A percentile compares a stretch with the other conserved stretches of the same genome.
These are phyloP conservation scores for Rhynchophorus ferrugineus DNA, from an alignment of 1,140 invertebrate species.

Conservation along the genomic window DNA sequence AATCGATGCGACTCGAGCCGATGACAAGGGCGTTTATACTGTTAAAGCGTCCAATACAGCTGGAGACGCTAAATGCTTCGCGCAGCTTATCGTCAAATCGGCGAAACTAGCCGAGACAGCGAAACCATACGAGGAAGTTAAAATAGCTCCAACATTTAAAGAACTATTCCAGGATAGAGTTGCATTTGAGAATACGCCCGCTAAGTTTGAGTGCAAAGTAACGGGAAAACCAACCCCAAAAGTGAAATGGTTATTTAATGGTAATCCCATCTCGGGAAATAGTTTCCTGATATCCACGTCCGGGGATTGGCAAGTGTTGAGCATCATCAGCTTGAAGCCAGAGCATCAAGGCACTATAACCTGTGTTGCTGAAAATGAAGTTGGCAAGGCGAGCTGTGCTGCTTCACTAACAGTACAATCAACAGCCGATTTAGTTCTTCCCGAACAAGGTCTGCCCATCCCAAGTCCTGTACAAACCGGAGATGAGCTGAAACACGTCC, in stretches of 20 bases:
- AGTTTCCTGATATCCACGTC: slow-evolving; percentile 63
- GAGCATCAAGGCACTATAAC: slow-evolving; percentile 60
- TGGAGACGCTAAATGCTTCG: slow-evolving; percentile 76
- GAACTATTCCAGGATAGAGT: slow-evolving; percentile 54
- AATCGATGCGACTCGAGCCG: slow-evolving; percentile 48
- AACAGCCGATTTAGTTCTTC: slow-evolving; percentile 36
- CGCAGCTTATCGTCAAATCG: slow-evolving; percentile 64
- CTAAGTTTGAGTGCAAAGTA: slow-evolving; percentile 65
- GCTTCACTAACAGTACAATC: slow-evolving; percentile 49
- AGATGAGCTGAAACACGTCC: slow-evolving; percentile 27
- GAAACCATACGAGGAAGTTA: slow-evolving; percentile 49
- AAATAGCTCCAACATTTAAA: slow-evolving; percentile 56
- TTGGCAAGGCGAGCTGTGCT: slow-evolving; percentile 59
- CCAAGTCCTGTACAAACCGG: slow-evolving; percentile 3
- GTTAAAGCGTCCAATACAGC: slow-evolving; percentile 62
- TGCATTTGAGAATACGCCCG: slow-evolving; percentile 46
- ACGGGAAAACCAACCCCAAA: slow-evolving; percentile 65
- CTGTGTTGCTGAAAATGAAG: slow-evolving; percentile 67
- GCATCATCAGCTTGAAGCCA: slow-evolving; percentile 50
- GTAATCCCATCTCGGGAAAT: slow-evolving; percentile 58
- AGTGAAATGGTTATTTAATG: slow-evolving; percentile 68
- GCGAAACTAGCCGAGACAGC: slow-evolving; percentile 40
- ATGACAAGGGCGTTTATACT: slow-evolving; percentile 70
- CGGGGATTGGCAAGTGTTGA: slow-evolving; percentile 61
- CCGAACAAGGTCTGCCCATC: slow-evolving; percentile 21